Base-by-base conservation (phyloP, 2,113 vertebrate genomes). In the Columba janthina region DNA sequence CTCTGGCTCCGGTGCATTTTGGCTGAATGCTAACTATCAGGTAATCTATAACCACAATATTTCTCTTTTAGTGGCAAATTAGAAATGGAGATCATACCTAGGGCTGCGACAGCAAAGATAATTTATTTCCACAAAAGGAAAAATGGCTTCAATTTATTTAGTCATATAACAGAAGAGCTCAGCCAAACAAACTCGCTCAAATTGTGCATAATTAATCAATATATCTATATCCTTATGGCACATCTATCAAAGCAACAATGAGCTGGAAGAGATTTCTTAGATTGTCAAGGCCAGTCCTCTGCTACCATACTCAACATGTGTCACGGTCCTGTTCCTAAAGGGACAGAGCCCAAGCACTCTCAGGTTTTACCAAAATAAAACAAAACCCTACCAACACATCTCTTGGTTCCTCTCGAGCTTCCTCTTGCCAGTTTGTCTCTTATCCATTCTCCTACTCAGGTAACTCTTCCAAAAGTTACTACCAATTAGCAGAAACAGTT, bases 131-230 rank as follows among this genome's bases (percentile, higher is more conserved):
- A 46, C 21, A 61, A 20, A 36, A 83, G 58, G 58, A 75, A 73
- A 94, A 95, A 85, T 3, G 24, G 62, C 51, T 77, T 72, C 20
- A 40, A 88, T 84, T 90, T 81, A 87, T 91, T 88, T 89, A 70
- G 48, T 21, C 2, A 0, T 46, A 7, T 76, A 93, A 90, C 9
- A 83, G 31, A 85, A 72, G 26, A 86, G 38, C 62, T 91, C 61
- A 32, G 72, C 44, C 64, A 89, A 80, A 95, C 58, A 57, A 89
- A 64, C 67, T 89, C 57, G 4, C 69, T 85, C 67, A 40, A 88
- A 84, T n/a, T 29, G 42, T 34, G 25, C 77, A 57, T 65, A 81
- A 91, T 18, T 53, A 80, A 71, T 67, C 21, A 2, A 81, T 69
- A 34, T 20, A 36, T 15, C 76, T n/a, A 31, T 5, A 57, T 50